Percentiles rank a stretch among this genome's conserved stretches.
These are phyloP conservation scores for Matsumurasca onukii DNA, from an alignment of 1,140 invertebrate species.

Conservation along the genomic window DNA sequence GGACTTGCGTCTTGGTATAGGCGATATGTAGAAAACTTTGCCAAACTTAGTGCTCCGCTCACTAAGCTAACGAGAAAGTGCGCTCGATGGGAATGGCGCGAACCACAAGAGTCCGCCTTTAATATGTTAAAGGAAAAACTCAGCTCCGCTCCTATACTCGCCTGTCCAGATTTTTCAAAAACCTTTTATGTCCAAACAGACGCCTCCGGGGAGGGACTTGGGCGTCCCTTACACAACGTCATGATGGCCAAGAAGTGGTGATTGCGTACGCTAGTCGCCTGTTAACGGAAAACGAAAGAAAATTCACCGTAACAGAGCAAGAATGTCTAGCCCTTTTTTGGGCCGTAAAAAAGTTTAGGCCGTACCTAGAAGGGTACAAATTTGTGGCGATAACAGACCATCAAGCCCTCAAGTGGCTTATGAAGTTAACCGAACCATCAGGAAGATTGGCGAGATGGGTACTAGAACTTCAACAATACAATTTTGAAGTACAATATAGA, in stretches of 20 bases:
- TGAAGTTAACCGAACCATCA: slow-evolving; percentile 44
- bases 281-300: slow-evolving; percentile 44
- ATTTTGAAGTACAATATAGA: too few relatives aligned
- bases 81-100: slow-evolving; percentile 34
- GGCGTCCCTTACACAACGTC: slow-evolving; percentile 42
- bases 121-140: slow-evolving; percentile 39
- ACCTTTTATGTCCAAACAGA: slow-evolving; percentile 43
- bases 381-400: slow-evolving; percentile 51
- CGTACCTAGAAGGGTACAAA: slow-evolving; percentile 46
- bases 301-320: slow-evolving; percentile 47
- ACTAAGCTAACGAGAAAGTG: slow-evolving; percentile 42
- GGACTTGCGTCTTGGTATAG: slow-evolving; percentile 45
- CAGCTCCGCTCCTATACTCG: slow-evolving; percentile 37
- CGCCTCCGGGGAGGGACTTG: slow-evolving; percentile 42
- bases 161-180: slow-evolving; percentile 39
- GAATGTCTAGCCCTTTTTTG: slow-evolving; percentile 50
- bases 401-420: slow-evolving; percentile 46
- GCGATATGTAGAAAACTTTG: slow-evolving; percentile 46
- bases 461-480: too few relatives aligned
- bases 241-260: slow-evolving; percentile 35
- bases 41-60: slow-evolving; percentile 42
- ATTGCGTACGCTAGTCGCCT: slow-evolving; percentile 41
- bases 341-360: slow-evolving; percentile 45
- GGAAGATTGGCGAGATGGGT: too few relatives aligned
- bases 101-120: slow-evolving; percentile 26